Conservation (phyloP, 2,797 vertebrate species). For the Picus viridis region DNA sequence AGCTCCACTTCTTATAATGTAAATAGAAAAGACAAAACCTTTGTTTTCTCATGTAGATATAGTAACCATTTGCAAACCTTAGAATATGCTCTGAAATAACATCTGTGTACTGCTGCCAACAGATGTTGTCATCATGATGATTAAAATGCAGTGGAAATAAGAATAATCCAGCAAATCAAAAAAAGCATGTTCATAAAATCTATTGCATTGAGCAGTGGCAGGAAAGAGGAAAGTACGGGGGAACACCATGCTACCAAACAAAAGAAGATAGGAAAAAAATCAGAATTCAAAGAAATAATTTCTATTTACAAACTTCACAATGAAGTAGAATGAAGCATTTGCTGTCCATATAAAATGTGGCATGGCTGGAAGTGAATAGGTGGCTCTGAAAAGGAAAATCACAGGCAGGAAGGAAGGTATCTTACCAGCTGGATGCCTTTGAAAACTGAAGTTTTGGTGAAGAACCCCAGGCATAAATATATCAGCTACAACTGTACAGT, state of each 20-base stretch:
- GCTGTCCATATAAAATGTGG: background rate
- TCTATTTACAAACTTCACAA: background rate
- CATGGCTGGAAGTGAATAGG: background rate
- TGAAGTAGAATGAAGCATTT: background rate
- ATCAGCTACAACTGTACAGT: background rate
- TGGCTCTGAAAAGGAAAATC: background rate
- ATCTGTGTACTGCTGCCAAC: conserved; percentile 36
- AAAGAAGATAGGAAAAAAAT: background rate
- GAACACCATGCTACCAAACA: background rate
- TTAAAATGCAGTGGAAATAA: conserved; percentile 64
- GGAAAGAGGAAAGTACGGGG: background rate
- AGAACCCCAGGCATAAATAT: background rate
- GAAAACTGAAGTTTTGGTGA: background rate
- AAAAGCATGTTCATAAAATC: conserved; percentile 16
- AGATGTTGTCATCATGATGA: conserved; percentile 68
- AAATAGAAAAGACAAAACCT: background rate
- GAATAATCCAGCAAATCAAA: conserved; percentile 64
- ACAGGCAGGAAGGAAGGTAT: background rate
- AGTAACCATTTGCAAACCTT: conserved; percentile 13
- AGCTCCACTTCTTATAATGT: background rate
- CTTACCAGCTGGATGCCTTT: background rate
- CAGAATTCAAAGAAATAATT: background rate
- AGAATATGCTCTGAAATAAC: conserved; percentile 17
- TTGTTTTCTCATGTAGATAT: background rate
- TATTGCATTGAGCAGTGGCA: background rate